These are phyloP conservation scores for Vanessa cardui DNA, from an alignment of 2,888 invertebrate genomes.

Conservation along the genomic window DNA sequence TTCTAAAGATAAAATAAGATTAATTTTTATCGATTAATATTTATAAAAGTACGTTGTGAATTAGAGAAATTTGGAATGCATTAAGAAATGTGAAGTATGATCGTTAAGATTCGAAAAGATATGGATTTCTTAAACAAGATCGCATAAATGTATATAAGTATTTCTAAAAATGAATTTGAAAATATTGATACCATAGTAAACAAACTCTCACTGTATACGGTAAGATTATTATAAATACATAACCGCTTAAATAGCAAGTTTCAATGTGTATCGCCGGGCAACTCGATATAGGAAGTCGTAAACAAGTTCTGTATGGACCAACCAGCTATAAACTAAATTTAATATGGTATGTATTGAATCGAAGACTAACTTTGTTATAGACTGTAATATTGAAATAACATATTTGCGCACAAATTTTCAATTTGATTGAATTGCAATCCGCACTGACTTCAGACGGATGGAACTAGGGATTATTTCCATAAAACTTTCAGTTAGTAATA, in stretches of 20 bases:
- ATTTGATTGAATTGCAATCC: not conserved
- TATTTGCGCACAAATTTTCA: not conserved
- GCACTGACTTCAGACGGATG: no score
- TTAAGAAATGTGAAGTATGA: no score
- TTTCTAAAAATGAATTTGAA: no score
- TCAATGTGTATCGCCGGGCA: conserved; percentile 22
- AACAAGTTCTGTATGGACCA: conserved; percentile 29
- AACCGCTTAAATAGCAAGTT: conserved; percentile 29
- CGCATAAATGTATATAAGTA: no score
- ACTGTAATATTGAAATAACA: conserved; percentile 4
- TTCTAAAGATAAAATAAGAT: no score
- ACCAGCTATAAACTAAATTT: conserved; percentile 31
- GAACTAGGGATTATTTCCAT: no score
- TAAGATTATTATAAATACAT: conserved; percentile 20
- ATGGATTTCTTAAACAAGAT: no score
- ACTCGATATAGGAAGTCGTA: conserved; percentile 36
- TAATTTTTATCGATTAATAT: no score
- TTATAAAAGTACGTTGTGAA: no score
- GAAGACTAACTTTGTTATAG: conserved; percentile 22
- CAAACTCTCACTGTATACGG: conserved; percentile 8
- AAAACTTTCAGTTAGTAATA: no score
- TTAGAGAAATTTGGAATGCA: no score
- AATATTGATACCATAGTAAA: not conserved
- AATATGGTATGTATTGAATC: conserved; percentile 25
- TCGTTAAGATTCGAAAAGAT: no score